Evolutionary conservation across 2,113 vertebrate genomes (phyloP).

Genomic region (Epinephelus fuscoguttatus): DNA sequence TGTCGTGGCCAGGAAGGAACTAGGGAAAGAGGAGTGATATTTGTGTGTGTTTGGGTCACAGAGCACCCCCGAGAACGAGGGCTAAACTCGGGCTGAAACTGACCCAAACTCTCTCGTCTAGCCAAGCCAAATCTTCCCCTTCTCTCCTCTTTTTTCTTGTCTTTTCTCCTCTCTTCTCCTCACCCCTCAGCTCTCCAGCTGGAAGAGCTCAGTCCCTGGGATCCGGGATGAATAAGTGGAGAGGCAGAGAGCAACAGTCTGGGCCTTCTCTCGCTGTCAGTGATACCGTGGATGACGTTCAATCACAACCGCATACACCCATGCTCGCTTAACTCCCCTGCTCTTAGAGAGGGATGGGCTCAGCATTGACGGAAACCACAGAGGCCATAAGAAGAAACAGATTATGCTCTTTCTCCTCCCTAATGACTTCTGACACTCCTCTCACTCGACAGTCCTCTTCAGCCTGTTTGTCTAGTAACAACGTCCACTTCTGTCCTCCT

Average conservation of each 20-base stretch:
- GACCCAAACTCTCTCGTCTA: conserved; percentile 47
- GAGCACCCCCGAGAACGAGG: conserved; percentile 62
- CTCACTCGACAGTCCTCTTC: conserved; percentile 69
- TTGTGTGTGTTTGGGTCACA: conserved; percentile 74
- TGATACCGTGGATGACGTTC: conserved; percentile 78
- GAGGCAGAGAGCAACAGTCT: conserved; percentile 72
- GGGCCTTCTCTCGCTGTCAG: conserved; percentile 80
- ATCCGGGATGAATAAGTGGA: conserved; percentile 73
- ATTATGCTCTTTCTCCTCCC: conserved; percentile 77
- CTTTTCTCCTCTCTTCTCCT: background rate
- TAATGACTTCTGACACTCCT: conserved; percentile 80
- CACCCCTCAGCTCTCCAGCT: conserved; percentile 62
- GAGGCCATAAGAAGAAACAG: conserved; percentile 81
- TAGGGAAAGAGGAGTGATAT: conserved; percentile 44
- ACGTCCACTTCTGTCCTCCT: conserved; percentile 75
- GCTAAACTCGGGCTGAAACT: conserved; percentile 71
- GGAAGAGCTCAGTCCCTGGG: conserved; percentile 71
- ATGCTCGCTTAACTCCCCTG: conserved; percentile 67
- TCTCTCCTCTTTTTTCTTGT: background rate
- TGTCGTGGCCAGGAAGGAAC: conserved; percentile 57
- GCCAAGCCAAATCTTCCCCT: conserved; percentile 37
- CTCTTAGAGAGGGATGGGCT: conserved; percentile 73
- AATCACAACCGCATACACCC: conserved; percentile 74
- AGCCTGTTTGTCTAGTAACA: conserved; percentile 51
- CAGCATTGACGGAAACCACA: conserved; percentile 69